A percentile compares a stretch with the other conserved stretches of the same genome.
Conservation (phyloP, 2,113 vertebrate species). For the Thunnus thynnus region DNA sequence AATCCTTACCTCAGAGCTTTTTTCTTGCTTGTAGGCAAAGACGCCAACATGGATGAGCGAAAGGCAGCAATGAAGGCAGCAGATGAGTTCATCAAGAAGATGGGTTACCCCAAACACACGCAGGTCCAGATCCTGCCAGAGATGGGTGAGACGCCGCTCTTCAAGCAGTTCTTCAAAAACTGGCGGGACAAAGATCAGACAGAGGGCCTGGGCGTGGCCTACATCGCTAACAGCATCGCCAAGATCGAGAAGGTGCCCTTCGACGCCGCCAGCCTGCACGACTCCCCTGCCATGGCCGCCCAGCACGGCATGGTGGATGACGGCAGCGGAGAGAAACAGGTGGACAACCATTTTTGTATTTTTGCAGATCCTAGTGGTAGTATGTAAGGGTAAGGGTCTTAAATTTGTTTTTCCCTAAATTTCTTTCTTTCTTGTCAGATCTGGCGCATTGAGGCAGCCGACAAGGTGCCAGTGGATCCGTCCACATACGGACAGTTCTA, state of each 20-base stretch:
- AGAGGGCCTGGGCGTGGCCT: conserved; percentile 89
- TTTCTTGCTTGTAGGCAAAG: conserved; percentile 84
- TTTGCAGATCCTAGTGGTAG: too few relatives aligned
- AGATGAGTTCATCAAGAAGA: conserved; percentile 96
- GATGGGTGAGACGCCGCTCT: conserved; percentile 95
- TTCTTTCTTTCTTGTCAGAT: conserved; percentile 82
- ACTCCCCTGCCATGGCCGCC: conserved; percentile 93
- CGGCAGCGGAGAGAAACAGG: conserved; percentile 92
- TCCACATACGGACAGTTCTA: conserved; percentile 93
- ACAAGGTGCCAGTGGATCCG: conserved; percentile 89
- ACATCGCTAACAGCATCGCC: conserved; percentile 93
- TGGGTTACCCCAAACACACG: conserved; percentile 94
- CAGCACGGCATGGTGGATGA: conserved; percentile 98
- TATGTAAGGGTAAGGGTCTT: neutral
- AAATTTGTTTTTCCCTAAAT: too few relatives aligned
- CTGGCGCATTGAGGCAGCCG: conserved; percentile 93
- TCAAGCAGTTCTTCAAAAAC: conserved; percentile 99
- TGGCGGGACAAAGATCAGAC: conserved; percentile 96
- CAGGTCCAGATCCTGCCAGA: conserved; percentile 96
- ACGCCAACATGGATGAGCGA: conserved; percentile 93
- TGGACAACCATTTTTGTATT: conserved; percentile 20
- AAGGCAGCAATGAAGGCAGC: conserved; percentile 93
- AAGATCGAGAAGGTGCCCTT: conserved; percentile 94
- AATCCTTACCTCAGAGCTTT: neutral
- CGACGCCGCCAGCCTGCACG: conserved; percentile 91